Base-by-base conservation (phyloP, 2,888 invertebrate genomes). In the Eueremaeus valkanovi region DNA sequence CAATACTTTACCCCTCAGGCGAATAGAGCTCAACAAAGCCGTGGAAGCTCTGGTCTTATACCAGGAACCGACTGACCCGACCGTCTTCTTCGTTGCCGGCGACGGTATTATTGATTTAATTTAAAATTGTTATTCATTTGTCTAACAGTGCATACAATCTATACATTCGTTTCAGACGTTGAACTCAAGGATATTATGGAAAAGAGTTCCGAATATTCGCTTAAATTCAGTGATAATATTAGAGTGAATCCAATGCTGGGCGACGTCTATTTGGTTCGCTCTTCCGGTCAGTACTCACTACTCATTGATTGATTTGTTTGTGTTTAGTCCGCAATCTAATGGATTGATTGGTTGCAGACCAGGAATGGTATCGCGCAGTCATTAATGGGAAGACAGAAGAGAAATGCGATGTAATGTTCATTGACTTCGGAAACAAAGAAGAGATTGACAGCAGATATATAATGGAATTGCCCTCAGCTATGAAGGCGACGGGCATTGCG, bases 351-450 rank as follows among this genome's bases (percentile, higher is more conserved):
- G 16, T 27, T 42, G 24, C 21, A 27, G 70, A 70, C 29, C 1
- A 29, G 1, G 45, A 70, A 18, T 70, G 70, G 70, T 74, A 74
- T 74, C 63, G 74, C 8, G 74, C 61, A 2, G 1, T 61, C n/a
- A 42, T 74, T 8, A 29, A 40, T 13, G 3, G 9, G 1, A 27
- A 31, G 1, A 11, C 21, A 1, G 61, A 16, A n/a, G 74, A 74
- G 11, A 40, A 21, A 6, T 2, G 13, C 5, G 9, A 27, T 13
- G 63, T 74, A 1, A 18, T 33, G 13, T 74, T 21, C 63, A 42
- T 74, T 24, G 74, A 74, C 40, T 74, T 61, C 63, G 74, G 74
- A n/a, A 74, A 74, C 18, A 18, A 27, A 21, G 74, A 63, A 16
- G 42, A 61, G 3, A 36, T 74, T 11, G 24, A 36, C 8, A 61